These are phyloP conservation scores for Trypoxylus dichotomus DNA, from an alignment of 1,140 invertebrate species.

Conservation along the genomic window DNA sequence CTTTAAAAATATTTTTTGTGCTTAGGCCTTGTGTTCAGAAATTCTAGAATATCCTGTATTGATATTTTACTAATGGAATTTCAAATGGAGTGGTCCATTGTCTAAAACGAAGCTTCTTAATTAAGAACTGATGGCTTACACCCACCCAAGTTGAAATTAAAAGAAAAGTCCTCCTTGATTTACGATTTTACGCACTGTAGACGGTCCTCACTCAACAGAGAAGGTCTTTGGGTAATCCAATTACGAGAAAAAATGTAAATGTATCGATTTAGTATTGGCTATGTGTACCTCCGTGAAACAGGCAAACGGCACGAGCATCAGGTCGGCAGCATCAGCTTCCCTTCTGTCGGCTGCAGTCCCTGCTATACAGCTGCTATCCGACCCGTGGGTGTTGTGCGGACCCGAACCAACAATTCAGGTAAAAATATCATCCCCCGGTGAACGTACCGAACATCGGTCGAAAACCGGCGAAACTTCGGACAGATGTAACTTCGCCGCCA, in stretches of 20 bases:
- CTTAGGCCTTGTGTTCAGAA: too few relatives aligned
- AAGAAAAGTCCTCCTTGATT: not conserved
- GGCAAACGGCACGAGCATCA: conserved; percentile 12
- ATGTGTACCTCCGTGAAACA: not conserved
- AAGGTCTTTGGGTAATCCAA: conserved; percentile 13
- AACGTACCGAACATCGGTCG: not conserved
- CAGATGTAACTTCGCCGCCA: not conserved
- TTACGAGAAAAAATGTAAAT: conserved; percentile 17
- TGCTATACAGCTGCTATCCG: not conserved
- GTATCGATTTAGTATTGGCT: conserved; percentile 6
- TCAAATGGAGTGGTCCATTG: too few relatives aligned
- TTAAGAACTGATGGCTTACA: not conserved
- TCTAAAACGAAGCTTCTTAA: not conserved
- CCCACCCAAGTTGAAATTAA: conserved; percentile 16
- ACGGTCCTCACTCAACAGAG: not conserved
- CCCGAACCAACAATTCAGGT: conserved; percentile 11
- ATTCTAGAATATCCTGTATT: too few relatives aligned
- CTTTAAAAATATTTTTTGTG: too few relatives aligned
- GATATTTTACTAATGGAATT: too few relatives aligned
- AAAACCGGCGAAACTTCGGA: not conserved
- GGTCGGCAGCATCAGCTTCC: conserved; percentile 1
- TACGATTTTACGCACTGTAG: not conserved
- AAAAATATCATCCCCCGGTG: conserved; percentile 6
- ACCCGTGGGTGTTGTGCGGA: not conserved
- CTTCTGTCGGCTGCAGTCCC: not conserved